Evolutionary conservation across 1,140 invertebrate species (phyloP), one percentile per base, ranked within the genome.

Genomic region (Schlechtendalia chinensis): DNA sequence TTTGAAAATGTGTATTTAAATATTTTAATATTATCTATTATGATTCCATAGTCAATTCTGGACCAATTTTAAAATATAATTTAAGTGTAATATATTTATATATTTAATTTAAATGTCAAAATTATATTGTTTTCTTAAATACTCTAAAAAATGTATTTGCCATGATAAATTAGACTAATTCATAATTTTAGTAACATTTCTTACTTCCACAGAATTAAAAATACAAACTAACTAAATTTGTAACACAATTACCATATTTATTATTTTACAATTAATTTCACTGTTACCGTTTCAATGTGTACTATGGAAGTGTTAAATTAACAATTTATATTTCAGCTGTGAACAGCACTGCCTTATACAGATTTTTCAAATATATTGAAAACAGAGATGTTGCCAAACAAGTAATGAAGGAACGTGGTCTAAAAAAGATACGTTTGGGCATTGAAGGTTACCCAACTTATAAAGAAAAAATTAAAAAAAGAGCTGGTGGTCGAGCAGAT

Each of bases 331-430:
- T 83, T 86, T 61, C 84, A 93, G 92, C 94, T 83, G 91, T 96
- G 14, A 92, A 94, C 84, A 95, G 93, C 84, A 96, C 94, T 74
- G 92, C 94, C 17, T 92, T 98, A 90, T 97, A 98, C 86, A 90
- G 97, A 82, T 99, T 99, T 88, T 99, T 99, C 88, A 98, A 99
- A 85, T 99, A 99, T 86, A 98, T 99, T 82, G 98, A 99, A 87
- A 99, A 99, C 85, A 90, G 98, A 82, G 98, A 99, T 86, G 97
- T 99, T 14, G 98, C 98, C 3, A 99, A 99, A 85, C 95, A 97
- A 87, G 94, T 99, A 22, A 92, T 99, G 89, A 98, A 98, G 85
- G 98, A 99, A 85, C 89, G 98, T 72, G 97, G 97, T 0, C 86
- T 99, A 53, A 99, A 99, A 86, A 99, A 99, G 85, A 99, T 99